Conservation (phyloP, 2,113 vertebrate genomes). For the Apteryx owenii region DNA sequence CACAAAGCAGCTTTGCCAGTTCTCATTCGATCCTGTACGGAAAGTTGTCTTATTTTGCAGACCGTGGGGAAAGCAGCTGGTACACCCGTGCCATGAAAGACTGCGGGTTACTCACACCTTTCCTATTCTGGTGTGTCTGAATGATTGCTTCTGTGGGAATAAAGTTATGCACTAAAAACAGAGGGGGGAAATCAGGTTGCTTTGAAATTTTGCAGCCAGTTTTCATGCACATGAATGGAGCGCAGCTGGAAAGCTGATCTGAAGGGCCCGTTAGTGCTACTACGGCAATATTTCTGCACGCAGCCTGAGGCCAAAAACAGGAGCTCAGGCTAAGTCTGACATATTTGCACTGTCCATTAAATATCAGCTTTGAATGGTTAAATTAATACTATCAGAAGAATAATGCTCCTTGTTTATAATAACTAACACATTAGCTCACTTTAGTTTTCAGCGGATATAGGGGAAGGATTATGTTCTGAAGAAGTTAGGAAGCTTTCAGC, state of each 20-base stretch:
- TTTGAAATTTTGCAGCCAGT: not conserved
- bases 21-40: conserved; percentile 31
- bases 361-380: not conserved
- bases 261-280: not conserved
- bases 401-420: not conserved
- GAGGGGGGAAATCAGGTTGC: not conserved
- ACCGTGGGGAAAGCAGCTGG: not conserved
- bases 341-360: not conserved
- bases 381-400: not conserved
- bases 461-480: fast-evolving
- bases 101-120: not conserved
- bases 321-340: fast-evolving
- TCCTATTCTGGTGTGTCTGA: not conserved
- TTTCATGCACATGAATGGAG: not conserved
- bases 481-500: not conserved
- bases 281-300: fast-evolving
- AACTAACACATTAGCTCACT: not conserved
- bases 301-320: fast-evolving
- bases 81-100: not conserved
- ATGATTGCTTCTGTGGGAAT: not conserved
- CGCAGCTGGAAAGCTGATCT: not conserved
- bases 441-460: not conserved
- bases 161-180: not conserved
- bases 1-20: conserved; percentile 37
- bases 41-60: not conserved